These are phyloP conservation scores for Dasypus novemcinctus DNA, from an alignment of 2,113 vertebrate genomes.

Conservation along the genomic window DNA sequence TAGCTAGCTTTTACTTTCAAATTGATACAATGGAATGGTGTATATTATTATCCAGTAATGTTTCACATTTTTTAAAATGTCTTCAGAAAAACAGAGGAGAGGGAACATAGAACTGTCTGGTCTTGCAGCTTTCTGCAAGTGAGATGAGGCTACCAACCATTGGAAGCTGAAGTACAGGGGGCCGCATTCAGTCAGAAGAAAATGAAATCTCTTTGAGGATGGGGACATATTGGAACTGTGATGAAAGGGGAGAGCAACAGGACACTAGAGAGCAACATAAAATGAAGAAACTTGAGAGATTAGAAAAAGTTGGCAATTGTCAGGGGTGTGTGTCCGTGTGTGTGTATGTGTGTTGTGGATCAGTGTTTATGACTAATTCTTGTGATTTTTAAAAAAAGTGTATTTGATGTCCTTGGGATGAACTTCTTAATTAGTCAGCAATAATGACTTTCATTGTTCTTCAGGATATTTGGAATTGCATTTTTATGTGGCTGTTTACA, in stretches of 20 bases:
- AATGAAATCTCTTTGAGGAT: background rate
- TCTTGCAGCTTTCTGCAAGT: too few species aligned
- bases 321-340: too few species aligned
- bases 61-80: background rate
- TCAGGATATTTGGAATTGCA: background rate
- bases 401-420: background rate
- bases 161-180: too few species aligned
- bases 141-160: background rate
- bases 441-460: background rate
- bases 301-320: background rate
- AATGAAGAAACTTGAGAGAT: background rate
- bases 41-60: background rate
- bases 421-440: background rate
- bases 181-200: fast-evolving
- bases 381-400: background rate
- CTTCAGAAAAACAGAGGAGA: background rate
- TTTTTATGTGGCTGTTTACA: background rate
- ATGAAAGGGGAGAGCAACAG: background rate
- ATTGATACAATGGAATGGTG: background rate
- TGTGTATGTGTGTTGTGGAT: background rate
- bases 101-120: fast-evolving
- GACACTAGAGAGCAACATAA: background rate
- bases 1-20: background rate
- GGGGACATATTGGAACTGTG: background rate
- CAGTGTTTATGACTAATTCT: background rate